Percentiles rank a stretch among this genome's conserved stretches.
Conservation (phyloP, 2,888 invertebrate species). For the Hydriomena furcata region DNA sequence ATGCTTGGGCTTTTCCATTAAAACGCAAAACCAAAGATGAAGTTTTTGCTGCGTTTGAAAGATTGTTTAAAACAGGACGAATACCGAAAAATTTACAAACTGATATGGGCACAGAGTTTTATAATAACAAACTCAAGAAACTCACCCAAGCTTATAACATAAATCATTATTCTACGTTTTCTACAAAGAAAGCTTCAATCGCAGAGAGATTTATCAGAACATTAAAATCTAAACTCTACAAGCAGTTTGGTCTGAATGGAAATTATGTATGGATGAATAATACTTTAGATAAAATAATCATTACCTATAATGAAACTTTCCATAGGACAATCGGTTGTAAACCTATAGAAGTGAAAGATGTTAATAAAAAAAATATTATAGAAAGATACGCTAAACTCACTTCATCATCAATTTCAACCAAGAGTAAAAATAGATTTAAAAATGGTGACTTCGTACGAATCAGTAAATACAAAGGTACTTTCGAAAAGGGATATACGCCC, state of each 20-base stretch:
- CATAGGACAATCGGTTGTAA: neutral
- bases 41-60: neutral
- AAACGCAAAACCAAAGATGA: constrained; percentile 11
- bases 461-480: neutral
- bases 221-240: neutral
- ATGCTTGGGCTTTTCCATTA: constrained; percentile 7
- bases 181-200: constrained; percentile 6
- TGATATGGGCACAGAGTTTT: neutral
- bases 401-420: neutral
- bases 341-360: neutral
- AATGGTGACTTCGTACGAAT: constrained; percentile 8
- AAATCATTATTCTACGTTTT: constrained; percentile 6
- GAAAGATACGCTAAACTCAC: neutral
- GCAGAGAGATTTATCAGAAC: constrained; percentile 6
- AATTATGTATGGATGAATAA: neutral
- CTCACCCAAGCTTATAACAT: neutral
- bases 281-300: neutral
- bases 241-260: neutral
- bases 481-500: constrained; percentile 33
- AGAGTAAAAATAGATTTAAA: neutral
- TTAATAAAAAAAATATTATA: neutral
- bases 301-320: neutral
- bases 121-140: neutral
- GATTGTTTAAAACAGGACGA: neutral
- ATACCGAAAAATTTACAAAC: neutral